phyloP scores from a whole-genome alignment of 2,888 invertebrate genomes.

The Lypha dubia region DNA sequence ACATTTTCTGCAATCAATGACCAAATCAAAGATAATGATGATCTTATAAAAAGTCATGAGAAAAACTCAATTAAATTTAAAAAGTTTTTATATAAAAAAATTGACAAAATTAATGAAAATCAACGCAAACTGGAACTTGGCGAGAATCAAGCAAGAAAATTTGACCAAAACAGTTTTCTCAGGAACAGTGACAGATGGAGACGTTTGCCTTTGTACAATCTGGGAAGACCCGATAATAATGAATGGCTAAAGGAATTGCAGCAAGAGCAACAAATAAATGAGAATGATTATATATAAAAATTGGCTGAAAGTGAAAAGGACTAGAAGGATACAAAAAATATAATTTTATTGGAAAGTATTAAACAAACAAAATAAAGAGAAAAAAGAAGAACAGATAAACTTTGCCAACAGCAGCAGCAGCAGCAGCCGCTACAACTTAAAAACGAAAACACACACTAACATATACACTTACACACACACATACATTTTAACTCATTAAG shows the following conservation, averaged over 20 bases:
- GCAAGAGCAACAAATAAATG: conserved; percentile 43
- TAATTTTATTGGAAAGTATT: neutral
- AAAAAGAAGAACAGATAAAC: neutral
- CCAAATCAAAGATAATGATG: neutral
- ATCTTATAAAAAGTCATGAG: neutral
- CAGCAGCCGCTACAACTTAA: conserved; percentile 33
- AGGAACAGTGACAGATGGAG: conserved; percentile 62
- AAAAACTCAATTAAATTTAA: conserved; percentile 34
- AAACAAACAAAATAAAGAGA: no score
- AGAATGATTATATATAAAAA: conserved; percentile 61
- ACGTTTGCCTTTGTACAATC: conserved; percentile 55
- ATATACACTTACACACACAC: neutral
- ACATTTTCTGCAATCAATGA: neutral
- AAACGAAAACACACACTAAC: no score
- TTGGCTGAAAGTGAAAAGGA: neutral
- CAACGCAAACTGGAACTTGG: conserved; percentile 8
- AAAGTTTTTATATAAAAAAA: conserved; percentile 47
- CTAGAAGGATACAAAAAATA: neutral
- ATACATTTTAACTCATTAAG: conserved; percentile 39
- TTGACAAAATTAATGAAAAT: conserved; percentile 37
- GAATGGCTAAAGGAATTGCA: conserved; percentile 59
- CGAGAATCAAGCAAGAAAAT: conserved; percentile 1
- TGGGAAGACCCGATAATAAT: conserved; percentile 16
- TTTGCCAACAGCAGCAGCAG: conserved; percentile 15
- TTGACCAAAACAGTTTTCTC: neutral